phyloP scores from a whole-genome alignment of 2,113 vertebrate genomes.

The Polyodon spathula region DNA sequence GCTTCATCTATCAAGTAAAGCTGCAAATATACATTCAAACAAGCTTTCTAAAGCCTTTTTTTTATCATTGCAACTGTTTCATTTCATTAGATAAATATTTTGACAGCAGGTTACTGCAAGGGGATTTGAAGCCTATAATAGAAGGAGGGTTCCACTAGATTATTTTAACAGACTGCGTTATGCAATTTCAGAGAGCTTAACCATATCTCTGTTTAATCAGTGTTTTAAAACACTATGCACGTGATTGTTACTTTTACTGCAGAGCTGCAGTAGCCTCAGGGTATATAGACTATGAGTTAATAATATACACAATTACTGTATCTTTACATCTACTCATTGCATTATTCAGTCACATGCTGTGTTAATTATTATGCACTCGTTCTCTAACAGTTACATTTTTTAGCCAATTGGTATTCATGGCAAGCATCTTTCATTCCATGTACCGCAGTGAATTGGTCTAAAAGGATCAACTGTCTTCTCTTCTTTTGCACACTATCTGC shows the following conservation, averaged over 20 bases:
- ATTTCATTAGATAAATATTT: constrained; percentile 51
- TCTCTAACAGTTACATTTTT: too few relatives aligned
- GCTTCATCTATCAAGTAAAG: background rate
- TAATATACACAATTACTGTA: background rate
- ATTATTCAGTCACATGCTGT: background rate
- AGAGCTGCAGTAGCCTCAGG: background rate
- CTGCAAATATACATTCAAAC: background rate
- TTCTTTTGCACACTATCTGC: too few relatives aligned
- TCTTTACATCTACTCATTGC: background rate
- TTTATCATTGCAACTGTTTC: constrained; percentile 35
- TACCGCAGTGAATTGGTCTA: too few relatives aligned
- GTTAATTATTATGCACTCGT: too few relatives aligned
- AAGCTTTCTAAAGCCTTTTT: background rate
- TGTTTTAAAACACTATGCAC: background rate
- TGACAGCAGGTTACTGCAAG: constrained; percentile 48
- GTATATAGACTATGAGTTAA: background rate
- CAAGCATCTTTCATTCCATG: too few relatives aligned
- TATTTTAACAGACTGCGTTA: constrained; percentile 56
- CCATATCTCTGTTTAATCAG: constrained; percentile 3
- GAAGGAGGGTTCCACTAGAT: constrained; percentile 55
- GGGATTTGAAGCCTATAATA: constrained; percentile 56
- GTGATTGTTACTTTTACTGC: background rate
- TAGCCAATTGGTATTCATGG: too few relatives aligned
- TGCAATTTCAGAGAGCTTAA: constrained; percentile 47
- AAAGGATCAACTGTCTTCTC: too few relatives aligned